Percentiles rank a stretch among this genome's conserved stretches.
Conservation (phyloP, 2,888 invertebrate species). For the Polyploca ridens region DNA sequence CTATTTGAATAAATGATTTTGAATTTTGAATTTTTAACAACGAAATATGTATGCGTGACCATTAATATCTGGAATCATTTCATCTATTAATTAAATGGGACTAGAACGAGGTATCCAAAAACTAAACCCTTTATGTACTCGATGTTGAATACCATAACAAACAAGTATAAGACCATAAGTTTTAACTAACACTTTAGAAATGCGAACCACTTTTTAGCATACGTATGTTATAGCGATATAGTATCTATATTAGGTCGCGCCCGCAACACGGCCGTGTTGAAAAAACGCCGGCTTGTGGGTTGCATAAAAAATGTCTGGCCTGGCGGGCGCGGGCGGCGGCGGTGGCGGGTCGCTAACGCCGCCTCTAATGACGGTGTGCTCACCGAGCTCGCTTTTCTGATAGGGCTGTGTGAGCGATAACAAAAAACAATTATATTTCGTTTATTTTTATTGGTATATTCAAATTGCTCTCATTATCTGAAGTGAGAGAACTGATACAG, state of each 20-base stretch:
- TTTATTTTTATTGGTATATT: no score
- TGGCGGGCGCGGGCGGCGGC: constrained; percentile 43
- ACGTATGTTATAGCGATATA: constrained; percentile 32
- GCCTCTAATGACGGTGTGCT: constrained; percentile 75
- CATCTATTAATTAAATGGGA: no score
- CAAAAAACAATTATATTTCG: no score
- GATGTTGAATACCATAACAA: neutral
- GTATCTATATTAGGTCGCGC: constrained; percentile 35
- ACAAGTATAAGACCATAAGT: no score
- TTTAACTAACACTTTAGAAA: neutral
- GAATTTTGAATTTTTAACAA: no score
- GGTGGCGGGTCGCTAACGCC: constrained; percentile 77
- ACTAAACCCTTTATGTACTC: no score
- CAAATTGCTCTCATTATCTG: no score
- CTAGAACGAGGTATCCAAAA: no score
- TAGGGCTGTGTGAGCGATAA: constrained; percentile 54
- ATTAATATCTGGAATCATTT: no score
- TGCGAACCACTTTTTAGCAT: constrained; percentile 7
- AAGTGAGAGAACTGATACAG: no score
- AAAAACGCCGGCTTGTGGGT: constrained; percentile 66
- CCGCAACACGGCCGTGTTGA: constrained; percentile 51
- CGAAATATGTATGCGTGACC: no score
- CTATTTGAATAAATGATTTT: no score
- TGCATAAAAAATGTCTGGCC: constrained; percentile 82
- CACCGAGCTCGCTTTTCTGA: constrained; percentile 51